Conservation (phyloP, 2,888 invertebrate species). For the Tetrapedia diversipes region DNA sequence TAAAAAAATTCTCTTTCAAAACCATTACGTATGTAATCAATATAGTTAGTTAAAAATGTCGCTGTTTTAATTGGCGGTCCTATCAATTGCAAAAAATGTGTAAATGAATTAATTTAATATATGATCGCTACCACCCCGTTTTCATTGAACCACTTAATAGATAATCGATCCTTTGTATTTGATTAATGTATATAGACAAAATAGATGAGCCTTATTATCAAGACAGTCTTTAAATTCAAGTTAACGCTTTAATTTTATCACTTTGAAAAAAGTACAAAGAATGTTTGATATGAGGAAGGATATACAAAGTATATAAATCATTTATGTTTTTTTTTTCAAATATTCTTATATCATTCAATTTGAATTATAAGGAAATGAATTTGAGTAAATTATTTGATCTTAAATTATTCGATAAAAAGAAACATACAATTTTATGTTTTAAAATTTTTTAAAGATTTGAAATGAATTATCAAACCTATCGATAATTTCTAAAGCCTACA, state of each 20-base stretch:
- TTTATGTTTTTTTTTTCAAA: not conserved
- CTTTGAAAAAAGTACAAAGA: not conserved
- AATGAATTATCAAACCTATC: not conserved
- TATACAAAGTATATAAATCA: not conserved
- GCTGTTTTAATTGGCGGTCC: too few relatives aligned
- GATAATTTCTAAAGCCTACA: not conserved
- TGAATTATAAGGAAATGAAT: not conserved
- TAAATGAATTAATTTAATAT: too few relatives aligned
- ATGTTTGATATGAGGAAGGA: not conserved
- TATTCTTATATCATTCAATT: not conserved
- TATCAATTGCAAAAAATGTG: too few relatives aligned
- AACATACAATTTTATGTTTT: not conserved
- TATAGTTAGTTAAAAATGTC: too few relatives aligned
- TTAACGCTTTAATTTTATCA: not conserved
- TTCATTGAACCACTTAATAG: too few relatives aligned
- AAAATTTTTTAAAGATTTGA: not conserved
- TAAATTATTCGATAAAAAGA: not conserved
- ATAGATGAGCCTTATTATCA: too few relatives aligned
- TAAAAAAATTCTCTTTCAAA: too few relatives aligned
- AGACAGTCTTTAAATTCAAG: not conserved
- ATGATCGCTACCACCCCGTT: too few relatives aligned
- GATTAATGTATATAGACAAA: too few relatives aligned
- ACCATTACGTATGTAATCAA: too few relatives aligned
- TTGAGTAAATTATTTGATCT: not conserved
- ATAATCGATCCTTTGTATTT: too few relatives aligned